These are phyloP conservation scores for Elmis aenea DNA, from an alignment of 2,888 invertebrate genomes.

Conservation along the genomic window DNA sequence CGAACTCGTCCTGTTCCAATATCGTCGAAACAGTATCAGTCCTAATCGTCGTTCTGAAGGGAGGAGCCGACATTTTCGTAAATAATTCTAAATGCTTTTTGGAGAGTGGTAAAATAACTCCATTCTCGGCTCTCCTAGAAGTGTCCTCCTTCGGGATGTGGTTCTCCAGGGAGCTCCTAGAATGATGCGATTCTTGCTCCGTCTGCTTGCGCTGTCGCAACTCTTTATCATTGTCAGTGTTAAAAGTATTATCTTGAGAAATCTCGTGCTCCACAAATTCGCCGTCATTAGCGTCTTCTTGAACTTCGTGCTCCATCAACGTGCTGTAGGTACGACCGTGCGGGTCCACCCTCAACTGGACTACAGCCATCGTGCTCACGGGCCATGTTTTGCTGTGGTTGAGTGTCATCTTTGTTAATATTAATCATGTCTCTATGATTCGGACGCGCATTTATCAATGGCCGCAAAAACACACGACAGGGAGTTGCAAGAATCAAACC, in stretches of 20 bases:
- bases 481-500: too few relatives aligned
- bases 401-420: slow-evolving; percentile 43
- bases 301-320: slow-evolving; percentile 28
- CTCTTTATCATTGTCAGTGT: slow-evolving; percentile 3
- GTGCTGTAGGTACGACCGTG: slow-evolving; percentile 43
- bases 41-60: slow-evolving; percentile 32
- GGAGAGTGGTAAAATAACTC: slow-evolving; percentile 32
- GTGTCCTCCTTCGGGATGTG: slow-evolving; percentile 9
- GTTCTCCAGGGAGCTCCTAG: slow-evolving; percentile 11
- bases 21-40: slow-evolving; percentile 43
- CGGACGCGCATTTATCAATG: neutral
- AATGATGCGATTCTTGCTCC: slow-evolving; percentile 6
- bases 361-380: slow-evolving; percentile 43
- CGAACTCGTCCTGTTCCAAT: slow-evolving; percentile 39
- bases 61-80: slow-evolving; percentile 30
- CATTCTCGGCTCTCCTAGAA: slow-evolving; percentile 18
- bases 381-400: slow-evolving; percentile 50
- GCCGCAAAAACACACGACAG: too few relatives aligned
- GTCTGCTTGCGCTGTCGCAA: slow-evolving; percentile 9
- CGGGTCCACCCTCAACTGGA: slow-evolving; percentile 43
- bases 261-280: neutral
- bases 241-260: neutral
- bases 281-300: slow-evolving; percentile 1
- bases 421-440: slow-evolving; percentile 12
- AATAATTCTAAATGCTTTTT: slow-evolving; percentile 35